These are phyloP conservation scores for Orientallactaga bullata DNA, from an alignment of 2,113 vertebrate genomes.

Conservation along the genomic window DNA sequence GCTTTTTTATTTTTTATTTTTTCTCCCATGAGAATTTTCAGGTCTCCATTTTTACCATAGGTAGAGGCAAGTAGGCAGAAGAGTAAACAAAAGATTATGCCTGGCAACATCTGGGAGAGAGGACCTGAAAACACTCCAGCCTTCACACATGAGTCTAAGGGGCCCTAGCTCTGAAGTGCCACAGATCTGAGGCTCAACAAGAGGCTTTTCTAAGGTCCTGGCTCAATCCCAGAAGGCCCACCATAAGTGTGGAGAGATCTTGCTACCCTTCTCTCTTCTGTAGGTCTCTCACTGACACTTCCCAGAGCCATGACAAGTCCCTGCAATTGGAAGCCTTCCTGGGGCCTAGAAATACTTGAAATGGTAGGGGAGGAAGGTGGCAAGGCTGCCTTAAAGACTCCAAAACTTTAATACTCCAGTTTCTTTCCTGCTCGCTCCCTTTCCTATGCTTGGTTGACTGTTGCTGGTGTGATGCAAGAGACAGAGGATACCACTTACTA, in stretches of 20 bases:
- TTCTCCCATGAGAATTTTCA: background rate
- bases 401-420: rapidly evolving
- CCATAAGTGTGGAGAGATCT: no score
- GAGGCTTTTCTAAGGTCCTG: background rate
- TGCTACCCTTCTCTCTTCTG: rapidly evolving
- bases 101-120: background rate
- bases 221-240: background rate
- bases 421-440: no score
- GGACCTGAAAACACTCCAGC: background rate
- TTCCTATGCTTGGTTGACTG: background rate
- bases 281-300: background rate
- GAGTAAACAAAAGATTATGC: rapidly evolving
- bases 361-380: background rate
- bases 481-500: background rate
- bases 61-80: no score
- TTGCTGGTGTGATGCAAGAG: background rate
- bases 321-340: background rate
- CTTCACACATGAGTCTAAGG: no score
- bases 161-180: rapidly evolving
- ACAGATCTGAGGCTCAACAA: no score
- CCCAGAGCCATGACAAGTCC: background rate
- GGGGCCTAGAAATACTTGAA: background rate
- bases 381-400: background rate
- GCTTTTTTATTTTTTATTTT: background rate
- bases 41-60: background rate